Conservation (phyloP, 1,140 invertebrate genomes). For the Megathymus violae region DNA sequence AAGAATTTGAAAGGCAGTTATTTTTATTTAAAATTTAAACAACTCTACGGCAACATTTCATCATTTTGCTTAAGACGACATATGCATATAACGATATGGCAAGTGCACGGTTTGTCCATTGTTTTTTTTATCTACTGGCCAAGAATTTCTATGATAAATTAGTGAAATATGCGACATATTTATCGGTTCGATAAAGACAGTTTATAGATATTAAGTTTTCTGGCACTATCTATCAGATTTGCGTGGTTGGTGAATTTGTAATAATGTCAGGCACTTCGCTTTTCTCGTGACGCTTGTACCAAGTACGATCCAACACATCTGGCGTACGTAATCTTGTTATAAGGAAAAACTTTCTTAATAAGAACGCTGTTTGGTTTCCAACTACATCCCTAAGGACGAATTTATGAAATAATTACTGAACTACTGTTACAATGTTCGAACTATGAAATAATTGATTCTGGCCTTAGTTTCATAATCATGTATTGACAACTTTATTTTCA, state of each 20-base stretch:
- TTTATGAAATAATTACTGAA: conserved; percentile 61
- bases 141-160: no score
- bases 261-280: conserved; percentile 36
- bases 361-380: conserved; percentile 65
- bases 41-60: not conserved
- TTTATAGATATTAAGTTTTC: not conserved
- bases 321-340: conserved; percentile 79
- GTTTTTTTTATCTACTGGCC: no score
- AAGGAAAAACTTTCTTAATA: conserved; percentile 81
- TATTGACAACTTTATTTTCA: no score
- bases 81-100: no score
- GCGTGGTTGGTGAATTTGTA: conserved; percentile 7
- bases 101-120: no score
- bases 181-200: not conserved
- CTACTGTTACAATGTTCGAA: not conserved
- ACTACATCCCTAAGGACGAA: conserved; percentile 48
- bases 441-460: conserved; percentile 26
- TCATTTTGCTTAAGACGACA: no score
- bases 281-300: conserved; percentile 54
- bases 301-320: conserved; percentile 73
- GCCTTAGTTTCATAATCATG: no score
- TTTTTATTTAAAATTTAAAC: not conserved
- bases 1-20: no score
- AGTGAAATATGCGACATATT: no score
- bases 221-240: not conserved